phyloP scores from a whole-genome alignment of 2,888 invertebrate species.

The Macaria liturata region DNA sequence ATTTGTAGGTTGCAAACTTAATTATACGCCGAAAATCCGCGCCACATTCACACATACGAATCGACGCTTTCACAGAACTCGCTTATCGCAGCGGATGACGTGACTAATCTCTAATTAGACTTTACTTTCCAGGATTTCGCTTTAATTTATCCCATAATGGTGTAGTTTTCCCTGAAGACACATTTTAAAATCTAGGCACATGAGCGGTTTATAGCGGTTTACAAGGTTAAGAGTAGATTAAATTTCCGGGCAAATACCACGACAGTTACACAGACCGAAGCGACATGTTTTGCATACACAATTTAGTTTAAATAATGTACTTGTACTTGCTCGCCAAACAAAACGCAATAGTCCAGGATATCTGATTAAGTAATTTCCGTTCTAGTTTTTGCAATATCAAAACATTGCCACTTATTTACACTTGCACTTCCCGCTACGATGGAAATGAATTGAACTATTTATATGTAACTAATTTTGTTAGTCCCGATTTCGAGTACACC shows the following conservation, averaged over 20 bases:
- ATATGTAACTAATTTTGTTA: conserved; percentile 1
- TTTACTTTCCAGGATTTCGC: conserved; percentile 6
- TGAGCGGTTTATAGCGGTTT: too few species aligned
- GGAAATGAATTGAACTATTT: conserved; percentile 11
- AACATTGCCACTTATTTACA: conserved; percentile 15
- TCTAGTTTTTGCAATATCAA: conserved; percentile 30
- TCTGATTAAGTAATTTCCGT: conserved; percentile 34
- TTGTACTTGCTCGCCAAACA: conserved; percentile 4
- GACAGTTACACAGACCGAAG: too few species aligned
- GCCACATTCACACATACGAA: conserved; percentile 17
- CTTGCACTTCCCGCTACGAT: conserved; percentile 19
- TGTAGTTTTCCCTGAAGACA: too few species aligned
- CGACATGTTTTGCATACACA: background rate
- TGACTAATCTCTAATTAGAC: conserved; percentile 12
- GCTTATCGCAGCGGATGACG: conserved; percentile 15
- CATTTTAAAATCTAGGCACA: too few species aligned
- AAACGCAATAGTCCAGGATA: conserved; percentile 24
- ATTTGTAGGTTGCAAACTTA: conserved; percentile 30
- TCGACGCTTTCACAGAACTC: conserved; percentile 28
- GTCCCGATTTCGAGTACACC: background rate
- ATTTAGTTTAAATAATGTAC: background rate
- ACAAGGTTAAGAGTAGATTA: too few species aligned
- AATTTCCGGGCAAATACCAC: too few species aligned
- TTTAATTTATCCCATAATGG: too few species aligned
- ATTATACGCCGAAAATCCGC: conserved; percentile 24